Base-by-base conservation (phyloP, 1,140 invertebrate species). In the Ganaspis sp. region DNA sequence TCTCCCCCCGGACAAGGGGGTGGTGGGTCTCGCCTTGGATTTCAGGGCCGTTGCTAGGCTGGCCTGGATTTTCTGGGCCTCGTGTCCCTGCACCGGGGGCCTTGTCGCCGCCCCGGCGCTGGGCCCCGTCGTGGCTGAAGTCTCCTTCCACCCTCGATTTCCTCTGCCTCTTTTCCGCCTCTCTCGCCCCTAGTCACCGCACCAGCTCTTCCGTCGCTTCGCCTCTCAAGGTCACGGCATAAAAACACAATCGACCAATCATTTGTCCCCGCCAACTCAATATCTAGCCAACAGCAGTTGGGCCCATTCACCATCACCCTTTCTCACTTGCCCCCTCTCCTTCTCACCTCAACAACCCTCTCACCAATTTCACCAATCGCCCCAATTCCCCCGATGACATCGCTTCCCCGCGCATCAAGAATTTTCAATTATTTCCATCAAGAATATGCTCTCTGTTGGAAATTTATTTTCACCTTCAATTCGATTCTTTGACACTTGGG, bases 41-140 rank as follows among this genome's bases (percentile, higher is more conserved):
- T 87, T 89, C 88, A 90, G 88, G 87, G 89, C 90, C 87, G 89
- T 90, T 87, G 89, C 86, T 90, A 90, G 80, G 87, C 84, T 76
- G 75, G 54, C 71, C 76, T 83, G 83, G 83, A 80, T 72, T 81
- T 70, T 82, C 80, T 85, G 77, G 80, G 75, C 81, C 85, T 85
- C 74, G 84, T 84, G 79, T 89, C 88, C 87, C 86, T 90, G 89
- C 88, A 88, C 88, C 89, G 89, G 89, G 89, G 90, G 87, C 89
- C 87, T 80, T 88, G 84, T 87, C 85, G 84, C 81, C 84, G 86
- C 84, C 88, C 89, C 90, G 87, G 88, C 83, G 88, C 89, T 84
- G 88, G 89, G 88, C 90, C 86, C 89, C 88, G 88, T 90, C 83
- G 86, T 90, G 89, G 86, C 83, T 86, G 87, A 74, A 83, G 79